Conservation (phyloP, 1,140 invertebrate genomes). For the Euura saliciscinereae region DNA sequence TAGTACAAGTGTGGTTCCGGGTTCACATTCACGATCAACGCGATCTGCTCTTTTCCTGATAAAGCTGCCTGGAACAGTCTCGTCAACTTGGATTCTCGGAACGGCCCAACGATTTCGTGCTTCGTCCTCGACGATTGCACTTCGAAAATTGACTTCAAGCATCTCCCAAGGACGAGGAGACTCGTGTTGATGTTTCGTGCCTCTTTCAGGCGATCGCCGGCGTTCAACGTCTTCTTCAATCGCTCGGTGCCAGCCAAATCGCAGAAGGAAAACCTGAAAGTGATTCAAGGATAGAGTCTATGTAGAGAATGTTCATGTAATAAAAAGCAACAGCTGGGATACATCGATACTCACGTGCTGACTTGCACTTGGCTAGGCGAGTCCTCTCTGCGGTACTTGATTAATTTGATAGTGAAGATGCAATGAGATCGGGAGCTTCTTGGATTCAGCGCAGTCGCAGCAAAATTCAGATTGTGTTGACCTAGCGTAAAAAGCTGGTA, state of each 20-base stretch:
- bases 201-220: constrained; percentile 84
- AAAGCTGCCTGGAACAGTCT: constrained; percentile 69
- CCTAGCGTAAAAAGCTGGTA: constrained; percentile 81
- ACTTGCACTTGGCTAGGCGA: constrained; percentile 58
- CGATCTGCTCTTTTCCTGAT: constrained; percentile 72
- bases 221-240: constrained; percentile 80
- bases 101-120: constrained; percentile 63
- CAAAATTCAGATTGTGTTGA: constrained; percentile 80
- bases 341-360: constrained; percentile 60
- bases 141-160: constrained; percentile 73
- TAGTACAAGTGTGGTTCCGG: constrained; percentile 72
- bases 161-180: constrained; percentile 83
- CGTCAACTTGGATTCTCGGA: constrained; percentile 86
- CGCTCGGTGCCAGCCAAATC: constrained; percentile 93
- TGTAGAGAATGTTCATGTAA: too few relatives aligned
- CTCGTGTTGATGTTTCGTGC: constrained; percentile 92
- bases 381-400: constrained; percentile 62
- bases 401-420: constrained; percentile 84
- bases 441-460: constrained; percentile 83
- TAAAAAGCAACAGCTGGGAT: too few relatives aligned
- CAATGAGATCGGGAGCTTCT: constrained; percentile 87
- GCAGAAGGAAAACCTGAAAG: constrained; percentile 74
- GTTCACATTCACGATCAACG: constrained; percentile 85
- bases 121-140: constrained; percentile 49
- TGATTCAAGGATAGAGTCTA: background rate